Evolutionary conservation across 2,888 invertebrate genomes (phyloP).

Genomic region (Drosophila aldrichi): DNA sequence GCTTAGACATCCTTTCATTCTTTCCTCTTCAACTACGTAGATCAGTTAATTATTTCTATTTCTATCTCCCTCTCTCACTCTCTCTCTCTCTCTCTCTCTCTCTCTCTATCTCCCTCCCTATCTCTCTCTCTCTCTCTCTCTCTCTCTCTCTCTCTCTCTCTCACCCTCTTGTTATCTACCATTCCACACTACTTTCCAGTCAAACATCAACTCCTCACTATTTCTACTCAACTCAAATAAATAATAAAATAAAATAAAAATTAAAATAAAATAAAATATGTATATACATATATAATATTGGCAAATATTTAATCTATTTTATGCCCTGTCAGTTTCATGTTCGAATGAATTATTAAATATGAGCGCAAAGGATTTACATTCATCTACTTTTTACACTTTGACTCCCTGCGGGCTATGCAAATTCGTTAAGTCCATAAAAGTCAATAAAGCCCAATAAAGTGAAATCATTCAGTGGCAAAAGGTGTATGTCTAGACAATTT

Average conservation of each 20-base stretch:
- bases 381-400: neutral
- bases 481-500: conserved; percentile 33
- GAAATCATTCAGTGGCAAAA: conserved; percentile 6
- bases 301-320: conserved; percentile 2
- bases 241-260: neutral
- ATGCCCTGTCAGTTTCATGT: neutral
- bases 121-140: neutral
- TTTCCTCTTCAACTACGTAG: no score
- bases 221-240: neutral
- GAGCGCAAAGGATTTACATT: conserved; percentile 9
- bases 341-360: conserved; percentile 10
- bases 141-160: no score
- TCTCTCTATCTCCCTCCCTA: no score
- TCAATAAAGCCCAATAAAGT: conserved; percentile 9
- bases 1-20: no score
- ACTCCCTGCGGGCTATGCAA: conserved; percentile 16
- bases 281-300: neutral
- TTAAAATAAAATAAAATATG: no score
- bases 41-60: neutral
- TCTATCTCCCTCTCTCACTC: no score
- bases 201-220: neutral
- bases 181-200: neutral
- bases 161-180: neutral
- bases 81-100: no score
- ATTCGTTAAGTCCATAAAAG: conserved; percentile 20